These are phyloP conservation scores for Triops longicaudatus DNA, from an alignment of 1,140 invertebrate genomes.

Conservation along the genomic window DNA sequence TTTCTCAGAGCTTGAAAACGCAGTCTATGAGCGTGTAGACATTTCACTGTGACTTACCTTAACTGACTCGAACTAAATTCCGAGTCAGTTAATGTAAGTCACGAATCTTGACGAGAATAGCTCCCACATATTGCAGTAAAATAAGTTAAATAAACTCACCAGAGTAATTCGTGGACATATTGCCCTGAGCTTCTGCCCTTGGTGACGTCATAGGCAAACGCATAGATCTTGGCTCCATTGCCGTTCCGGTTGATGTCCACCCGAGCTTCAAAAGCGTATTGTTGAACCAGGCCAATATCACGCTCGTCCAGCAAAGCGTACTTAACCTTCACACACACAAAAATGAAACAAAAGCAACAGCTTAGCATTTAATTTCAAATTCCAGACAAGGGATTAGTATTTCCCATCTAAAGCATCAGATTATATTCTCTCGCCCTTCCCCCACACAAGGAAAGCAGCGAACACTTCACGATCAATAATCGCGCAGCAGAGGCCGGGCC, in stretches of 20 bases:
- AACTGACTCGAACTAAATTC: too few relatives aligned
- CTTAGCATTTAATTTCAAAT: conserved; percentile 2
- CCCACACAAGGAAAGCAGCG: neutral
- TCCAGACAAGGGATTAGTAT: neutral
- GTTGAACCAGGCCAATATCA: conserved; percentile 44
- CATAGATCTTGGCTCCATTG: conserved; percentile 45
- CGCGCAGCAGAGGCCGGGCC: neutral
- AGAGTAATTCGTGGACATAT: conserved; percentile 44
- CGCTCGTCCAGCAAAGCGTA: conserved; percentile 46
- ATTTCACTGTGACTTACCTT: too few relatives aligned
- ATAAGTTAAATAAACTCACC: conserved; percentile 37
- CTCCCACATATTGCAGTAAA: neutral
- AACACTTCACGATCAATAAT: conserved; percentile 9
- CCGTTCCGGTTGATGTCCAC: conserved; percentile 46
- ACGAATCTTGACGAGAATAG: too few relatives aligned
- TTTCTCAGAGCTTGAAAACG: too few relatives aligned
- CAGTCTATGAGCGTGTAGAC: too few relatives aligned
- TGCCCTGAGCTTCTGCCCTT: conserved; percentile 40
- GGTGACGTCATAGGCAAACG: conserved; percentile 42
- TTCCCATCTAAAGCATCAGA: neutral
- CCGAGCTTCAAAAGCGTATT: conserved; percentile 45
- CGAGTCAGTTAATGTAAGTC: too few relatives aligned
- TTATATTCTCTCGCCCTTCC: neutral
- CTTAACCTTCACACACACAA: conserved; percentile 38
- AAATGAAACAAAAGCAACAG: conserved; percentile 9